Evolutionary conservation across 2,888 invertebrate genomes (phyloP).

Genomic region (Lepidochrysops patricia): DNA sequence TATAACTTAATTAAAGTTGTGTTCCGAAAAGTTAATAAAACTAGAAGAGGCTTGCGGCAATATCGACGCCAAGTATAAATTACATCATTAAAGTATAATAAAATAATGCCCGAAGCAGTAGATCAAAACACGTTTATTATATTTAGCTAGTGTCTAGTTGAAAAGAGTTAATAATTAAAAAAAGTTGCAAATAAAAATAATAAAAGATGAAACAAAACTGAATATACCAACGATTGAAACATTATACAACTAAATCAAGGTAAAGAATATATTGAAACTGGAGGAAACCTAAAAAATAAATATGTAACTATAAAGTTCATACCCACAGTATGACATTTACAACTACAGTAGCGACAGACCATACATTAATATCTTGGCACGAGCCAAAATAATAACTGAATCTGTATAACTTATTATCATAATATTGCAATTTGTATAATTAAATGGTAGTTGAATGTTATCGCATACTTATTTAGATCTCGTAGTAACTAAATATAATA

Average conservation of each 20-base stretch:
- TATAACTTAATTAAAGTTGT: background rate
- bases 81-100: background rate
- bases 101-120: background rate
- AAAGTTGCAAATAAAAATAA: background rate
- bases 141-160: too few relatives aligned
- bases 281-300: background rate
- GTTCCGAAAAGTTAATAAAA: background rate
- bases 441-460: constrained; percentile 54
- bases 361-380: constrained; percentile 56
- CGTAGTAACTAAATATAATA: background rate
- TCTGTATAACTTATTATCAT: constrained; percentile 47
- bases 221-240: too few relatives aligned
- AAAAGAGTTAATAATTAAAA: too few relatives aligned
- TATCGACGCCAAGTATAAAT: background rate
- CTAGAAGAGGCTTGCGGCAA: background rate
- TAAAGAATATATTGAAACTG: too few relatives aligned
- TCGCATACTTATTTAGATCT: constrained; percentile 35
- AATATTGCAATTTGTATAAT: constrained; percentile 69
- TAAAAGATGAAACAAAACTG: too few relatives aligned
- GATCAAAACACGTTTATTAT: too few relatives aligned
- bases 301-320: background rate
- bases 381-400: constrained; percentile 8
- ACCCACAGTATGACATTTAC: background rate
- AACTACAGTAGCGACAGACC: constrained; percentile 59
- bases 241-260: too few relatives aligned